Base-by-base conservation (phyloP, 2,888 invertebrate genomes). In the Alcis repandata region DNA sequence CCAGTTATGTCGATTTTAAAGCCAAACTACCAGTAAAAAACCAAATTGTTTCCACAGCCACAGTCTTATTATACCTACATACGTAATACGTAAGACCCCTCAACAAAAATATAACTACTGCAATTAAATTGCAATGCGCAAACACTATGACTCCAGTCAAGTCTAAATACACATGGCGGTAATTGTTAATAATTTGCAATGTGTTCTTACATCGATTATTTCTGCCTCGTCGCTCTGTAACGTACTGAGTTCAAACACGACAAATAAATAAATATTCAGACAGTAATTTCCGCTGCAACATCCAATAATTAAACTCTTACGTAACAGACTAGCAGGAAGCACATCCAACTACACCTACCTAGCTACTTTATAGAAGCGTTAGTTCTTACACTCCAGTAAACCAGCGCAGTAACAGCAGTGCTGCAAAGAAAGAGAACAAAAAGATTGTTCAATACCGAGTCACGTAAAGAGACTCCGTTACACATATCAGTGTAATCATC, bases 381-480 rank as follows among this genome's bases (percentile, higher is more conserved):
- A 69, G 63, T 74, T 65, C 63, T 70, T 70, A 61, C 70, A 71
- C 67, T 69, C 67, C 62, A 71, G 71, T 67, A 70, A 71, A 51
- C 38, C 13, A 36, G 36, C 69, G 32, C 51, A 59, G 27, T 67
- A 71, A 62, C 62, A 61, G 68, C 61, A 64, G 70, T 70, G 70
- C 70, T 70, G 67, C 74, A 71, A 75, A 74, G 70, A 71, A 73
- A 76, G 64, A 33, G 13, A 19, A 36, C 33, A 49, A 52, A 66
- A 71, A 54, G 61, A 64, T 73, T 72, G 65, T 73, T 73, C 70
- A 74, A 75, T 74, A 73, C 69, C 54, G 58, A 46, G 80, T 80
- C 84, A 85, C 85, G 86, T 86, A 79, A 84, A 84, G 81, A 83
- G 82, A 83, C 81, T 79, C 88, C 88, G 89, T 90, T 90, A 89